Evolutionary conservation across 2,888 invertebrate species (phyloP), one percentile per base, ranked within the genome.

Genomic region (Drosophila nr. perissopoda): DNA sequence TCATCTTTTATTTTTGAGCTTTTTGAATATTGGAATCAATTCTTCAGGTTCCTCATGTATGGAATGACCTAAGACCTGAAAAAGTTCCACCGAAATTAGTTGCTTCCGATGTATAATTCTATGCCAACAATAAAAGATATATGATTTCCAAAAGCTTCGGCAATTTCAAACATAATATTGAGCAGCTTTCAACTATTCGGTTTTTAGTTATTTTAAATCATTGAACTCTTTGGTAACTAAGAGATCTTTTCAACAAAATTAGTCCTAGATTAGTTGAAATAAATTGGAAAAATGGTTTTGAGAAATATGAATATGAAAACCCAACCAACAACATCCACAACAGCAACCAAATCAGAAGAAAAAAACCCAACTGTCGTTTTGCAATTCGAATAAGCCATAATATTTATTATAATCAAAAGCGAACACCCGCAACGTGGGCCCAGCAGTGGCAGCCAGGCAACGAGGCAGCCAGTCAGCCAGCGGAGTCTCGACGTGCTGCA

Each of bases 321-420:
- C 4, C 25, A 45, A 3, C 7, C 40, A 61, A 29, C 36, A 36
- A 34, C 25, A 27, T 45, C 27, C 25, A 56, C 36, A 65, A 45
- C 40, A 61, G 52, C 13, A 31, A 48, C 27, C 4, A 49, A 42
- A 69, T 29, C 36, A 2, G 38, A 56, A 63, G 57, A 70, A 64
- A 69, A 51, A 34, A 66, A 25, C 25, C 42, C 48, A 58, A 72
- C 34, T 61, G 56, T 51, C 63, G 72, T 89, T 87, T 87, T 79
- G 89, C 85, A 85, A 90, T 83, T 66, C 74, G 73, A 73, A 82
- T 74, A 76, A 65, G 72, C 66, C 83, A 83, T 82, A 85, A 71
- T 86, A 81, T 86, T 83, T 82, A 77, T 90, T 85, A 78, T 83
- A 84, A 83, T 85, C 80, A 89, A 90, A 84, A 57, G 69, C 76